A percentile compares a stretch with the other conserved stretches of the same genome.
Conservation (phyloP, 2,113 vertebrate species). For the Paradisaea rubra region DNA sequence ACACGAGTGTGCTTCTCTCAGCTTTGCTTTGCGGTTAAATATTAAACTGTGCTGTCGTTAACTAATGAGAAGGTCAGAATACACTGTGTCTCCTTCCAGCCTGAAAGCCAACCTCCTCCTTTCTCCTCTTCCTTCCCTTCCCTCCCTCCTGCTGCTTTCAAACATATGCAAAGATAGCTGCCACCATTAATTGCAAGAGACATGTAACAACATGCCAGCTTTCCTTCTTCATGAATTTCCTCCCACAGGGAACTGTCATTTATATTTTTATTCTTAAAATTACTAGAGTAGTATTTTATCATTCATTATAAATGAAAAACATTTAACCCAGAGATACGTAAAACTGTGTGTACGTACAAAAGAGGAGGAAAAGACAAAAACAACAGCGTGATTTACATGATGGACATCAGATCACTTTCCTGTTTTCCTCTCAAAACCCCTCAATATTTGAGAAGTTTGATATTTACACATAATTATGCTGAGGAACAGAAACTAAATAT, state of each 20-base stretch:
- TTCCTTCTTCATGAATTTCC: neutral
- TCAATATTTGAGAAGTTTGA: neutral
- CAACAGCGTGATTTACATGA: neutral
- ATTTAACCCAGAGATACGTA: neutral
- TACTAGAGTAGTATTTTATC: neutral
- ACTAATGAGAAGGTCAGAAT: neutral
- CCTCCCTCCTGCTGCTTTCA: neutral
- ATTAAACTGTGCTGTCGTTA: neutral
- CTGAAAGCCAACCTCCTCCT: conserved; percentile 10
- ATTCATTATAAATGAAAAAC: neutral
- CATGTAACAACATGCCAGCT: neutral
- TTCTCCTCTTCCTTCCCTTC: neutral
- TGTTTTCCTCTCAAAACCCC: neutral
- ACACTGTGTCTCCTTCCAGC: neutral
- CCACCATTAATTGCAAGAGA: neutral
- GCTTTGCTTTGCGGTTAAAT: neutral
- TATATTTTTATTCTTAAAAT: neutral
- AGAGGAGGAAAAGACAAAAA: conserved; percentile 8
- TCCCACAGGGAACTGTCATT: neutral
- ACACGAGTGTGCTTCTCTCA: neutral
- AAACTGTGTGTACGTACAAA: neutral
- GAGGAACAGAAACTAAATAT: neutral
- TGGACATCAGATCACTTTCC: neutral
- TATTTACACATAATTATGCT: neutral
- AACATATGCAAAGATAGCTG: neutral